Evolutionary conservation across 2,113 vertebrate genomes (phyloP).

Genomic region (Cebidichthys violaceus): DNA sequence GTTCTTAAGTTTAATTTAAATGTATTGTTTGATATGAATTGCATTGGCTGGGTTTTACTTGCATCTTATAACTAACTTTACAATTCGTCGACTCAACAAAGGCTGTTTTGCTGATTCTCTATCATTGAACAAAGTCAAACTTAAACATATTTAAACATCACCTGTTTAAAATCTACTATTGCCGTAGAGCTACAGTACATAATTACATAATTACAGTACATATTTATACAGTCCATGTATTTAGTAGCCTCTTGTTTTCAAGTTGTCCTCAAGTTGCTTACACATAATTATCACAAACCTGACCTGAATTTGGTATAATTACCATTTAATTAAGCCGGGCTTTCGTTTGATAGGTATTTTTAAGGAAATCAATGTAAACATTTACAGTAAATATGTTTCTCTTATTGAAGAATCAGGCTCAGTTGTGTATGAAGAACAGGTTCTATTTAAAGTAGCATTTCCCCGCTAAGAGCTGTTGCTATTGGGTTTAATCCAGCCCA

Average conservation of each 20-base stretch:
- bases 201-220: not conserved
- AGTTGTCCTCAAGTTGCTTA: not conserved
- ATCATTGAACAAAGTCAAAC: not conserved
- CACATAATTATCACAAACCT: constrained; percentile 16
- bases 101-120: not conserved
- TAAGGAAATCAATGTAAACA: constrained; percentile 9
- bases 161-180: not conserved
- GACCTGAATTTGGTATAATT: constrained; percentile 1
- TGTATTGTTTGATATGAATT: not conserved
- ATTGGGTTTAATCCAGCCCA: no score
- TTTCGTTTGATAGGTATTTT: not conserved
- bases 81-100: not conserved
- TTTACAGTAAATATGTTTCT: constrained; percentile 5
- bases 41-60: not conserved
- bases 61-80: no score
- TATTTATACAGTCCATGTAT: not conserved
- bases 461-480: no score
- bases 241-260: not conserved
- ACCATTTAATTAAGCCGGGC: not conserved
- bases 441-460: no score
- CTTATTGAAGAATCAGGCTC: not conserved
- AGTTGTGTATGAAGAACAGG: not conserved
- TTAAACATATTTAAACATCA: not conserved
- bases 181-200: not conserved
- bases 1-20: not conserved